Evolutionary conservation across 1,140 invertebrate species (phyloP), one percentile per base, ranked within the genome.

Genomic region (Polypedilum vanderplanki): DNA sequence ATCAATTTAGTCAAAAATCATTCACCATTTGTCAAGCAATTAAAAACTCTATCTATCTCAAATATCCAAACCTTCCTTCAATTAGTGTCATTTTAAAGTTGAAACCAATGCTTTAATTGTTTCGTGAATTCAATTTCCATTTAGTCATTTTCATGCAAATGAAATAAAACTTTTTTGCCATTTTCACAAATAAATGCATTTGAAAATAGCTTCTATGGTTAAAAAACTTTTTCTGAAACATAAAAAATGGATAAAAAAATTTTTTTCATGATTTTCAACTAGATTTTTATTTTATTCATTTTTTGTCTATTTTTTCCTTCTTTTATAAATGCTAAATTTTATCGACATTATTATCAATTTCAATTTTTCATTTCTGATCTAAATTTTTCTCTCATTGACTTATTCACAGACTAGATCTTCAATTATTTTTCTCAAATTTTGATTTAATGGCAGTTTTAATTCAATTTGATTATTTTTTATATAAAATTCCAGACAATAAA

Each of bases 301-400:
- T 70, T 70, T 67, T 70, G 15, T 20, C 17, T 70, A 20, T n/a
- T 70, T 18, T 18, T 70, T 18, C 20, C 18, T 10, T 10, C 8
- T 70, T 70, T 70, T 70, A 70, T 70, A 70, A 70, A 70, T 70
- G 65, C 65, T 70, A 70, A 70, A 70, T 12, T 70, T 70, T 70
- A 20, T 70, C 65, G 65, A 70, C 65, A 70, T 70, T 70, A 70
- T 70, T 70, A 70, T 70, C 65, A 70, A 20, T 67, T 46, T 46
- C n/a, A n/a, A n/a, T n/a, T 57, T 57, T 15, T 57, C n/a, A 4
- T n/a, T 57, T 57, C n/a, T 57, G 12, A n/a, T 57, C 15, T 57
- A 15, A 57, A 57, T 33, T 33, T 33, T 5, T 33, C 24, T 33
- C 24, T 33, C 24, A 33, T 33, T 33, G 24, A 33, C 24, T 33